A percentile compares a stretch with the other conserved stretches of the same genome.
These are phyloP conservation scores for Mallateleia sp. DNA, from an alignment of 2,888 invertebrate species.

Conservation along the genomic window DNA sequence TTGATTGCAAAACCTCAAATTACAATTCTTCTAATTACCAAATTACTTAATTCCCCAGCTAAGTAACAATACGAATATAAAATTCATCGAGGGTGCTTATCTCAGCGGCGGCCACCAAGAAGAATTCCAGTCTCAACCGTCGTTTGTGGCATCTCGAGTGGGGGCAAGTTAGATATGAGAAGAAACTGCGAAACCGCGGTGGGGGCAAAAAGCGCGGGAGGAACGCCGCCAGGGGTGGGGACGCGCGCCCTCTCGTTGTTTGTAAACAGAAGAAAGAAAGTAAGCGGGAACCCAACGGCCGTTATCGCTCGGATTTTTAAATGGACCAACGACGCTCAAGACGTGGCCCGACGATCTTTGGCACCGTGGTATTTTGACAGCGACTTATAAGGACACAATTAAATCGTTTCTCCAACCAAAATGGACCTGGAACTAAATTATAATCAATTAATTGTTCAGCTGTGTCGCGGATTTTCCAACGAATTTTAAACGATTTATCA, in stretches of 20 bases:
- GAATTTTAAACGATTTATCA: too few relatives aligned
- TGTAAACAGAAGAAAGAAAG: conserved; percentile 70
- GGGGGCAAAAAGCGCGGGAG: conserved; percentile 81
- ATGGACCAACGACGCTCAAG: conserved; percentile 42
- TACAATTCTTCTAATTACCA: too few relatives aligned
- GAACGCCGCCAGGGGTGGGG: conserved; percentile 50
- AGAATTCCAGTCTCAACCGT: conserved; percentile 90
- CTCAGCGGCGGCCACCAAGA: conserved; percentile 80
- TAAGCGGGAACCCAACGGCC: conserved; percentile 41
- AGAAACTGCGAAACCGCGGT: conserved; percentile 83
- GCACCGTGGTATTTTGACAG: too few relatives aligned
- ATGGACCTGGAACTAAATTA: too few relatives aligned
- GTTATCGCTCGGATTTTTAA: conserved; percentile 69
- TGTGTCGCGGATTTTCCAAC: too few relatives aligned
- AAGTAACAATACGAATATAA: conserved; percentile 42
- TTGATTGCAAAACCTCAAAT: too few relatives aligned
- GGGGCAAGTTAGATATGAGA: conserved; percentile 82
- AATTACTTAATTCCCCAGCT: not conserved
- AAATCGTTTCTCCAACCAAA: too few relatives aligned
- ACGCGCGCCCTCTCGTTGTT: conserved; percentile 70
- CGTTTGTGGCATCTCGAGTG: conserved; percentile 82
- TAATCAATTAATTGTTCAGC: not conserved
- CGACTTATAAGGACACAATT: too few relatives aligned
- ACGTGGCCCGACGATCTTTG: conserved; percentile 1
- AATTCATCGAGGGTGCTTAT: conserved; percentile 63